Base-by-base conservation (phyloP, 2,888 invertebrate species). In the Steromphala cineraria region DNA sequence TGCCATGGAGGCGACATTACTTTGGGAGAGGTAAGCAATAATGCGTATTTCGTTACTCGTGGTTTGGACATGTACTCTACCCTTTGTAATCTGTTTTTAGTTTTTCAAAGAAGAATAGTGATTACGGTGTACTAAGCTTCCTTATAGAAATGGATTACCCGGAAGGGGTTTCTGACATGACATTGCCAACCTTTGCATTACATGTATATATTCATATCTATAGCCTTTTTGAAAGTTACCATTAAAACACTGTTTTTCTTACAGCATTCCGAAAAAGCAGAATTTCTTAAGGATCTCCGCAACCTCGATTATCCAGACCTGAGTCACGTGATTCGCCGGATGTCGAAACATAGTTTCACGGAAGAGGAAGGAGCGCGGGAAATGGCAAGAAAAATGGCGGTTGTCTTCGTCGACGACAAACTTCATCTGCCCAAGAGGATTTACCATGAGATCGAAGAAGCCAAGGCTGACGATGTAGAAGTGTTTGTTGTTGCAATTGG, bases 361-460 rank as follows among this genome's bases (percentile, higher is more conserved):
- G 46, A 67, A 31, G 82, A 84, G 53, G 81, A 85, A 36, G 89
- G 88, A 7, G 86, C 85, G 10, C 71, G 88, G 53, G 62, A 75
- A 15, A 67, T 71, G 8, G 86, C 88, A 3, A 81, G 85, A 36
- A 87, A 87, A 56, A 87, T 89, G 80, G 89, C 89, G n/a, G 87
- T 91, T 0, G 28, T 89, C 8, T 87, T 91, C 80, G 82, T 90
- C 13, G 89, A 90, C 77, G 86, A 89, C 75, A 83, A 76, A 56
- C 80, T 88, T 15, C 81, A 80, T 36, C 82, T 86, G 46, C 74
- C 82, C 1, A 83, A 87, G 15, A 75, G 81, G 46, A 74, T 79
- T 53, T 53, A 76, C 62, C 77, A 78, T 36, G 88, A 88, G 56
- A 81, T 78, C 2, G 52, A 78, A 40, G 67, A 85, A 75, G 84